A percentile compares a stretch with the other conserved stretches of the same genome.
Evolutionary conservation across 2,113 vertebrate genomes (phyloP).

Genomic region (rat (Rattus norvegicus)): DNA sequence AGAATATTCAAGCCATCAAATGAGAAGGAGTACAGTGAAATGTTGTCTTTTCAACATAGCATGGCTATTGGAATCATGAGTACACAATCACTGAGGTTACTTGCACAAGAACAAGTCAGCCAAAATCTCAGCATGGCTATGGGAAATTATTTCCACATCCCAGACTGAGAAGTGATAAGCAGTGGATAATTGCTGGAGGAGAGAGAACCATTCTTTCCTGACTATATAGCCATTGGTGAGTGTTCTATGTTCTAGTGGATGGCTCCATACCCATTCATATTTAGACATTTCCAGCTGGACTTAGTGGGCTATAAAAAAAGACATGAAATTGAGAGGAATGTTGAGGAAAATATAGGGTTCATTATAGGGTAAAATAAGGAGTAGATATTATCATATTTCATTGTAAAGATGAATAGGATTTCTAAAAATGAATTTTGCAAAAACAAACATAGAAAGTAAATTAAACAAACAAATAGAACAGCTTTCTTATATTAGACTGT

Average conservation of each 20-base stretch:
- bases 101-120: neutral
- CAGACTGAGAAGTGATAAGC: neutral
- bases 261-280: neutral
- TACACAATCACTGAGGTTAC: neutral
- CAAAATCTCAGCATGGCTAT: neutral
- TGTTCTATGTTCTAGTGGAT: neutral
- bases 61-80: neutral
- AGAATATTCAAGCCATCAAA: neutral
- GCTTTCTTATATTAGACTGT: slow-evolving; percentile 32
- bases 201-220: neutral
- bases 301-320: neutral
- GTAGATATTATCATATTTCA: neutral
- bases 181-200: neutral
- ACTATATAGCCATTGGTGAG: neutral
- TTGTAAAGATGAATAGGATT: neutral
- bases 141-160: neutral
- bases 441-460: neutral
- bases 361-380: neutral
- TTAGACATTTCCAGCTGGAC: neutral
- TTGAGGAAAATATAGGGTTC: neutral
- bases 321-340: neutral
- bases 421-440: neutral
- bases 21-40: neutral
- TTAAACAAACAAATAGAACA: neutral
- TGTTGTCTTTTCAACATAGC: neutral